Evolutionary conservation across 53 echinoderm and acorn worm genomes (phyloP).

Genomic region (Paracentrotus lividus): DNA sequence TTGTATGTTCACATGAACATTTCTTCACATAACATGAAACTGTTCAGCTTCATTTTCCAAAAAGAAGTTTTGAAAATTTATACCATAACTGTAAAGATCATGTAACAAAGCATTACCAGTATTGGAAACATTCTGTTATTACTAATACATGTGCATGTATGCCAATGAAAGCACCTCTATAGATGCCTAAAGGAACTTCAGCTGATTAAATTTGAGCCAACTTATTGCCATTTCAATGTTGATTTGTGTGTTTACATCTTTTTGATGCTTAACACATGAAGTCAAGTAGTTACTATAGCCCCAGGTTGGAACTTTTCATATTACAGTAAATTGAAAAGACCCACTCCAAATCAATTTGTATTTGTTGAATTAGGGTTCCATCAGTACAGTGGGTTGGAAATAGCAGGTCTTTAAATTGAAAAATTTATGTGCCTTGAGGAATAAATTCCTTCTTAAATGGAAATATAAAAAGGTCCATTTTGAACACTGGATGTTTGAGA

Average conservation of each 20-base stretch:
- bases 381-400: constrained; percentile 1
- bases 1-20: background rate
- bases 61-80: background rate
- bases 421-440: background rate
- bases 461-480: background rate
- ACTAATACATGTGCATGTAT: background rate
- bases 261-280: background rate
- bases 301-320: background rate
- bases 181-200: background rate
- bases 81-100: background rate
- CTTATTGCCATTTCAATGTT: background rate
- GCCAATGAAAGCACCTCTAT: background rate
- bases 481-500: background rate
- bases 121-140: background rate
- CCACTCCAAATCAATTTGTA: constrained; percentile 20
- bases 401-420: background rate
- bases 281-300: background rate
- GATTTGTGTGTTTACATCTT: constrained; percentile 44
- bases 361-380: constrained; percentile 12
- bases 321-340: background rate
- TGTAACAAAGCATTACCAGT: background rate
- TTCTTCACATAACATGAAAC: background rate
- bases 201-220: constrained; percentile 13
- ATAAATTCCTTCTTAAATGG: constrained; percentile 7
- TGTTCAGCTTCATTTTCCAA: background rate